These are phyloP conservation scores for Anthopleura xanthogrammica DNA, from an alignment of 92 coral and sea anemone genomes.

Conservation along the genomic window DNA sequence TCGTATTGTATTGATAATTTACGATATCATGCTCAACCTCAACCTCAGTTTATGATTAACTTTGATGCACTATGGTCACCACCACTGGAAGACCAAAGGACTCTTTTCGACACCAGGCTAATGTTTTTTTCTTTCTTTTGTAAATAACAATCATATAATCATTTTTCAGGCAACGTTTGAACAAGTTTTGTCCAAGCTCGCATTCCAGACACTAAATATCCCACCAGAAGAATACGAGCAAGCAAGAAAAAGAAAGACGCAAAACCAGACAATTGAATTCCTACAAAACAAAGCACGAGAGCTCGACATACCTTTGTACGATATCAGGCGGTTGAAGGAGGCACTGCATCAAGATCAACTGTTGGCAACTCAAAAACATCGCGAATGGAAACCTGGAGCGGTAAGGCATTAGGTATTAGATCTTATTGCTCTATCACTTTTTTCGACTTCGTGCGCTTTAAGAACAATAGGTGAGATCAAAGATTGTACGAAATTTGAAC, in stretches of 20 bases:
- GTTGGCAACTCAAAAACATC: constrained; percentile 38
- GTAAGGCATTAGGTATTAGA: constrained; percentile 13
- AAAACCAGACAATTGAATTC: constrained; percentile 21
- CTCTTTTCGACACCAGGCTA: too few relatives aligned
- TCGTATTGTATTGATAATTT: too few relatives aligned
- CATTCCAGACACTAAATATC: constrained; percentile 43
- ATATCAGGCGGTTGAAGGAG: constrained; percentile 29
- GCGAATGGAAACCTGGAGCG: constrained; percentile 56
- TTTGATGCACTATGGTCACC: too few relatives aligned
- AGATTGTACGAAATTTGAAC: too few relatives aligned
- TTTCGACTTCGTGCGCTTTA: too few relatives aligned
- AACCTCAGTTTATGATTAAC: too few relatives aligned
- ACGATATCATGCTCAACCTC: too few relatives aligned
- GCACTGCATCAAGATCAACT: constrained; percentile 45
- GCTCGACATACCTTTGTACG: constrained; percentile 45
- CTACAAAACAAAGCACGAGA: constrained; percentile 34
- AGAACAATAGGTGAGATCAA: too few relatives aligned
- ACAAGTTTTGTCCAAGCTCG: constrained; percentile 33
- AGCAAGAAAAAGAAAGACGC: constrained; percentile 28
- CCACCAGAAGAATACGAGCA: constrained; percentile 36
- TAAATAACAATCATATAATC: background rate
- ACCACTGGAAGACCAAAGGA: too few relatives aligned
- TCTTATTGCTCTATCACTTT: too few relatives aligned
- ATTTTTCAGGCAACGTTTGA: constrained; percentile 32
- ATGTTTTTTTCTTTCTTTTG: background rate